Percentiles rank a stretch among this genome's conserved stretches.
Conservation (phyloP, 2,113 vertebrate genomes). For the Falco punctatus region DNA sequence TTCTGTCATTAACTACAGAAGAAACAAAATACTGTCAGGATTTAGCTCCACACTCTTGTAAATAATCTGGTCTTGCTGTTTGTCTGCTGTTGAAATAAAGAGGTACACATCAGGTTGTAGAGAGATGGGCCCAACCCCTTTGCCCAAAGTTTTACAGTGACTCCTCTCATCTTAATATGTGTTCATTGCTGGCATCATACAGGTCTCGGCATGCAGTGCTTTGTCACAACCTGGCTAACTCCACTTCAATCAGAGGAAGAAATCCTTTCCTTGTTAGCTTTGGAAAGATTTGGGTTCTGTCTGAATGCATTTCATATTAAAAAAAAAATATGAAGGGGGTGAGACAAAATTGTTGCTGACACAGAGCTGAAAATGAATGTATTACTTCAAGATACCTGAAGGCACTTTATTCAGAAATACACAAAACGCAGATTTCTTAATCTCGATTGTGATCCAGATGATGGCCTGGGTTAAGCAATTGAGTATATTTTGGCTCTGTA, state of each 20-base stretch:
- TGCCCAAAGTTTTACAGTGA: slow-evolving; percentile 8
- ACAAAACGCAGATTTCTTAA: slow-evolving; percentile 4
- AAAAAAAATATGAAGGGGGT: neutral
- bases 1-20: slow-evolving; percentile 26
- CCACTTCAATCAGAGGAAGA: neutral
- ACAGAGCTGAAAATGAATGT: neutral
- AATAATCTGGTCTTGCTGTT: neutral
- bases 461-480: slow-evolving; percentile 1
- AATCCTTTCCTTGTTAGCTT: slow-evolving; percentile 60
- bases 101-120: neutral
- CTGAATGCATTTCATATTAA: neutral
- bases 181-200: accelerated
- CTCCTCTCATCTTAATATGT: neutral
- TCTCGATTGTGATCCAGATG: neutral
- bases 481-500: neutral
- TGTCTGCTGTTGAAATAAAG: slow-evolving; percentile 7
- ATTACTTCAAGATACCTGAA: slow-evolving; percentile 8
- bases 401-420: slow-evolving; percentile 6
- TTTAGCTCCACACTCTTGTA: neutral
- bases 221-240: neutral
- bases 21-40: slow-evolving; percentile 11
- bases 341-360: slow-evolving; percentile 25
- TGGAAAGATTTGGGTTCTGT: slow-evolving; percentile 29
- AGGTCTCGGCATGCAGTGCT: neutral
- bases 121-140: slow-evolving; percentile 11